Percentiles rank a stretch among this genome's conserved stretches.
phyloP scores from a whole-genome alignment of 2,113 vertebrate genomes.

The Caloenas nicobarica region DNA sequence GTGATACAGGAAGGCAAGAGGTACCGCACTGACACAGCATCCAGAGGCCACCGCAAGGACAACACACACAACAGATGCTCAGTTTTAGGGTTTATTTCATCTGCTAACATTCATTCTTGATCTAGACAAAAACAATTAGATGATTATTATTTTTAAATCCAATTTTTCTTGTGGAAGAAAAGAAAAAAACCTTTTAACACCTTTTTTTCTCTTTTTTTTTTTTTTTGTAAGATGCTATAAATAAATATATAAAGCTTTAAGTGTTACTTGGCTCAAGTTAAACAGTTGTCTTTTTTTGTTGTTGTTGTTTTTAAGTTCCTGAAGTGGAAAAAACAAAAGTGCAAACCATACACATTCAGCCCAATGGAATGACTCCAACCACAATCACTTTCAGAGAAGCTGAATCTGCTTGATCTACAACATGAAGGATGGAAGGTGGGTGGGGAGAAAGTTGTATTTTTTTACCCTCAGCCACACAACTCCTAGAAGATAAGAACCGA shows the following conservation, averaged over 20 bases:
- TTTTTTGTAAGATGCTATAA: constrained; percentile 75
- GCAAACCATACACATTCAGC: constrained; percentile 58
- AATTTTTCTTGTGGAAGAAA: constrained; percentile 60
- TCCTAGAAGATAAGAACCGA: not conserved
- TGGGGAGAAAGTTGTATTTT: not conserved
- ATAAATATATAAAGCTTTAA: constrained; percentile 82
- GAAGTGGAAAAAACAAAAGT: not conserved
- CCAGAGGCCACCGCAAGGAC: not conserved
- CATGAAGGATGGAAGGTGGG: not conserved
- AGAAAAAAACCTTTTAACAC: constrained; percentile 56
- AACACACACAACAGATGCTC: constrained; percentile 9
- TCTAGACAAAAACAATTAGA: constrained; percentile 75
- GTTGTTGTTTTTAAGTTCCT: constrained; percentile 45
- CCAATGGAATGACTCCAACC: constrained; percentile 10
- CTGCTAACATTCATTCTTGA: constrained; percentile 76
- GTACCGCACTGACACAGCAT: not conserved
- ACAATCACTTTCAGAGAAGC: not conserved
- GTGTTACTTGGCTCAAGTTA: constrained; percentile 67
- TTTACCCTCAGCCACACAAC: constrained; percentile 1
- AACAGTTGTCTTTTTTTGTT: constrained; percentile 44
- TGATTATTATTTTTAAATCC: constrained; percentile 44
- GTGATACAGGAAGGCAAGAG: not conserved
- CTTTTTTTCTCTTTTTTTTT: constrained; percentile 59
- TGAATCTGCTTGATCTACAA: not conserved
- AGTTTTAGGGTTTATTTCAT: constrained; percentile 77